Evolutionary conservation across 92 coral and sea anemone species (phyloP).

Genomic region (Galaxea fascicularis): DNA sequence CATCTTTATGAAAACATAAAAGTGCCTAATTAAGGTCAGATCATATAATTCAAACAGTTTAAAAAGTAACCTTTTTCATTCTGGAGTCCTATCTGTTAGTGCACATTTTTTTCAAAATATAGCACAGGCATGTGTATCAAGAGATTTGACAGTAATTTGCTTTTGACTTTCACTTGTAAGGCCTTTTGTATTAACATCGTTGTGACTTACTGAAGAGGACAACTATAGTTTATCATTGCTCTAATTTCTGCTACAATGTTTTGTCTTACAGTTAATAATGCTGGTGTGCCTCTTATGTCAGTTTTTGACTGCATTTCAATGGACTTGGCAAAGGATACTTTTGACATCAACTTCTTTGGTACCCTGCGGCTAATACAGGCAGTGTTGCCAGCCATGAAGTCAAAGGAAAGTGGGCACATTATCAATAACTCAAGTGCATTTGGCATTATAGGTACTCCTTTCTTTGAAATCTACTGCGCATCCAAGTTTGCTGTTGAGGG

Average conservation of each 20-base stretch:
- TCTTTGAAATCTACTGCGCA: constrained; percentile 76
- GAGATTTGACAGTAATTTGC: no score
- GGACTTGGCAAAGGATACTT: constrained; percentile 61
- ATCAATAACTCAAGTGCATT: constrained; percentile 46
- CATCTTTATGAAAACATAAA: no score
- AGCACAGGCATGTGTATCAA: no score
- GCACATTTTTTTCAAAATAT: no score
- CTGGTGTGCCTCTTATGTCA: constrained; percentile 75
- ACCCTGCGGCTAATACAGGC: constrained; percentile 76
- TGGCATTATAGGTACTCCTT: constrained; percentile 77
- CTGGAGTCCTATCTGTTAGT: no score
- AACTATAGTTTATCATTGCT: background rate
- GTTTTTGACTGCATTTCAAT: constrained; percentile 68
- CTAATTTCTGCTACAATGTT: background rate
- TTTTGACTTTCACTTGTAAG: no score
- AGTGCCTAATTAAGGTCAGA: no score
- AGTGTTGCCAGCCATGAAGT: constrained; percentile 89
- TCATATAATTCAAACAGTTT: no score
- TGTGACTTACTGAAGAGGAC: background rate
- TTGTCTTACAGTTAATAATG: constrained; percentile 80
- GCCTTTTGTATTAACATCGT: background rate
- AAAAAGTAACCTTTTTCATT: no score
- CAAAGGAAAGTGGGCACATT: constrained; percentile 67
- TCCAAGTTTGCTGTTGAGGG: constrained; percentile 93
- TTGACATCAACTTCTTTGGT: constrained; percentile 85